These are phyloP conservation scores for Sebastes baramenuke DNA, from an alignment of 2,797 vertebrate species.

Conservation along the genomic window DNA sequence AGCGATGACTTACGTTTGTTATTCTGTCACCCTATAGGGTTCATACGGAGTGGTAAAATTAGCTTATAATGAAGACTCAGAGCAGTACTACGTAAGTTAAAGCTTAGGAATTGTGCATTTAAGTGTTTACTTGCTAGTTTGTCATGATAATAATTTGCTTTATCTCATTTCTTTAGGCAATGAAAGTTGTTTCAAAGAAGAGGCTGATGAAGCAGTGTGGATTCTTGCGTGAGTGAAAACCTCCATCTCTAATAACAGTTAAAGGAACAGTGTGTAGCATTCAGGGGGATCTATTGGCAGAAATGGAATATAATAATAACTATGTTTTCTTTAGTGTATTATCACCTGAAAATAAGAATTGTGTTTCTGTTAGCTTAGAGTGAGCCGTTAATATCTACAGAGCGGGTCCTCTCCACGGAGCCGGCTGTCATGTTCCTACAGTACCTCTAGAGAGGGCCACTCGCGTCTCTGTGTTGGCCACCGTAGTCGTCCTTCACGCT, in stretches of 20 bases:
- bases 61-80: constrained; percentile 93
- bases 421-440: too few relatives aligned
- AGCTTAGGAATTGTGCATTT: background rate
- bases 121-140: background rate
- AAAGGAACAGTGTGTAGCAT: background rate
- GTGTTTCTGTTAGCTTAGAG: too few relatives aligned
- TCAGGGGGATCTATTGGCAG: too few relatives aligned
- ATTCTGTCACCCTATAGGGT: constrained; percentile 76
- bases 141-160: background rate
- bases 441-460: too few relatives aligned
- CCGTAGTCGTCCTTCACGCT: too few relatives aligned
- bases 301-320: too few relatives aligned
- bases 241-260: too few relatives aligned
- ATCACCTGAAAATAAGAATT: too few relatives aligned
- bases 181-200: constrained; percentile 99
- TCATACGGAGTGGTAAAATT: constrained; percentile 95
- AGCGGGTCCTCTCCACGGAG: too few relatives aligned
- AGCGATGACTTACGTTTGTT: background rate
- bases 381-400: too few relatives aligned
- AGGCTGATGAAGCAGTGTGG: constrained; percentile 93
- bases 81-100: constrained; percentile 92
- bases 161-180: constrained; percentile 83
- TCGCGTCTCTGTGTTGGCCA: too few relatives aligned
- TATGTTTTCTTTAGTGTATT: too few relatives aligned
- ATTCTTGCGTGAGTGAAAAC: constrained; percentile 89